Evolutionary conservation across 2,888 invertebrate genomes (phyloP).

Genomic region (Leptinotarsa peninsularis): DNA sequence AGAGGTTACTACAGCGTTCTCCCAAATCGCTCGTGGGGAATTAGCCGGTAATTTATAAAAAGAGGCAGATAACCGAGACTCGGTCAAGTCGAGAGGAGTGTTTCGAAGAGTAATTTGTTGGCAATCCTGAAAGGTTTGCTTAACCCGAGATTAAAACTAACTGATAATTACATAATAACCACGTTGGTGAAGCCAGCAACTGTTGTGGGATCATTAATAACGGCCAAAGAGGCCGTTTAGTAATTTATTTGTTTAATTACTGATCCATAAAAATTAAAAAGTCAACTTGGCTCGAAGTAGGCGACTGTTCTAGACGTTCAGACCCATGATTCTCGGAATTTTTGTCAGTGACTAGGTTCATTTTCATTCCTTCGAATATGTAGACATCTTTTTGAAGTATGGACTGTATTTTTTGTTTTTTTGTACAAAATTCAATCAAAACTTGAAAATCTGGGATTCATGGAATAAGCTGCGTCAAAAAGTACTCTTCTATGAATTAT

Average conservation of each 20-base stretch:
- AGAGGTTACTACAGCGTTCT: slow-evolving; percentile 29
- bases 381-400: no score
- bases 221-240: slow-evolving; percentile 65
- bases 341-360: neutral
- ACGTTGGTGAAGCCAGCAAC: slow-evolving; percentile 64
- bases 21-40: slow-evolving; percentile 48
- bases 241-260: slow-evolving; percentile 69
- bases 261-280: slow-evolving; percentile 67
- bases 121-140: slow-evolving; percentile 68
- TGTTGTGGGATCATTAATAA: slow-evolving; percentile 67
- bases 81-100: slow-evolving; percentile 51
- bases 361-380: no score
- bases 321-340: slow-evolving; percentile 14
- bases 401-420: no score
- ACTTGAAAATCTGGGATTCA: no score
- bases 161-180: slow-evolving; percentile 70
- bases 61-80: slow-evolving; percentile 43
- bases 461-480: no score
- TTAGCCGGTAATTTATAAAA: slow-evolving; percentile 54
- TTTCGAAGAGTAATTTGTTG: slow-evolving; percentile 66
- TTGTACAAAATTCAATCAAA: no score
- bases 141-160: slow-evolving; percentile 69
- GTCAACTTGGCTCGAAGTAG: slow-evolving; percentile 46
- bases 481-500: no score
- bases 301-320: slow-evolving; percentile 48